Base-by-base conservation (phyloP, 2,113 vertebrate species). In the Pomatostomus ruficeps region DNA sequence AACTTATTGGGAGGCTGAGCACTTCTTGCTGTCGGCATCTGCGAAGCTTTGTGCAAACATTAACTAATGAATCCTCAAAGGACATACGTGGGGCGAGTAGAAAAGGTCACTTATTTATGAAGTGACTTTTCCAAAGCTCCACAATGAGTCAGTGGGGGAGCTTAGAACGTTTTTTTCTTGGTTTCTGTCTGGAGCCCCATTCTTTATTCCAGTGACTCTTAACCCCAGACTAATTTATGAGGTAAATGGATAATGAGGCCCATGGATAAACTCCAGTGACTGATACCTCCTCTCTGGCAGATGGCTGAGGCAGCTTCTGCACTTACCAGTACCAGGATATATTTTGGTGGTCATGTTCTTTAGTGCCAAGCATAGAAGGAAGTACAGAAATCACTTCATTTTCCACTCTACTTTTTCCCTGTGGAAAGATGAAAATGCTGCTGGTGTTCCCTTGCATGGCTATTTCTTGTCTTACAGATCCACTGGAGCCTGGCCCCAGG, bases 61-160 rank as follows among this genome's bases (percentile, higher is more conserved):
- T 94, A 95, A 91, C 89, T 96, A 95, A 94, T 94, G 88, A 96
- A 95, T 95, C 93, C 93, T 96, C 91, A 84, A 65, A 96, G 86
- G 93, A 77, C 14, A 3, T 63, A 55, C 2, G 9, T 88, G 91
- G 82, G 80, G 91, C 8, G 33, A 55, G 46, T 20, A 46, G 79
- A 65, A 96, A 95, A 93, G 95, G 96, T 85, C 87, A 68, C 65
- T 45, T 17, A 1, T 96, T 97, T 95, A 89, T 96, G 88, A 95
- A 97, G 93, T 96, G 87, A 81, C 91, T 93, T 96, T 74, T 57
- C 75, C 61, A 81, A 71, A 96, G 86, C 61, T 80, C n/a, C 58
- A 35, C 85, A 91, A 8, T 66, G 90, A 93, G 55, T 87, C 92
- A 45, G 35, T 81, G 68, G 61, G 67, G 81, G 48, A 94, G 89